These are phyloP conservation scores for Girardinus metallicus DNA, from an alignment of 2,797 vertebrate species.

Conservation along the genomic window DNA sequence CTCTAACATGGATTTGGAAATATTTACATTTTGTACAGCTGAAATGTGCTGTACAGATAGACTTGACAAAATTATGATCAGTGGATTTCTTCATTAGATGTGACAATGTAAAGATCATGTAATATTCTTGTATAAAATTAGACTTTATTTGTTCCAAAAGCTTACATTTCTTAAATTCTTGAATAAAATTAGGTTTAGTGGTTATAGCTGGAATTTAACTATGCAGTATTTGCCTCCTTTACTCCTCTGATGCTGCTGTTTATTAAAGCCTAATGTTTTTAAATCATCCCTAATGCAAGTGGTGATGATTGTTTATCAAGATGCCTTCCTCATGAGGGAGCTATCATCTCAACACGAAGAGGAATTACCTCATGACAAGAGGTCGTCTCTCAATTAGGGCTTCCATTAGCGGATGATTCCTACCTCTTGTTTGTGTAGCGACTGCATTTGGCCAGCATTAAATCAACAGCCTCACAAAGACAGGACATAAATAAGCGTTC, in stretches of 20 bases:
- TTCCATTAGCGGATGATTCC: conserved; percentile 99
- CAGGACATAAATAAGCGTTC: conserved; percentile 95
- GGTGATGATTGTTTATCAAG: conserved; percentile 92
- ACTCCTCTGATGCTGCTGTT: conserved; percentile 75
- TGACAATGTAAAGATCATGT: not conserved
- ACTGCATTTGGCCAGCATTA: conserved; percentile 91
- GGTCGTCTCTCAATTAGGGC: conserved; percentile 90
- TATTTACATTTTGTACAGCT: not conserved
- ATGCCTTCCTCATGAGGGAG: conserved; percentile 76
- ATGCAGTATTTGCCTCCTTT: conserved; percentile 63
- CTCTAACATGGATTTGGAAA: not conserved
- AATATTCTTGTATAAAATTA: not conserved
- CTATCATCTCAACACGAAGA: conserved; percentile 76
- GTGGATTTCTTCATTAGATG: not conserved
- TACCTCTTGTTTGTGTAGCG: conserved; percentile 89
- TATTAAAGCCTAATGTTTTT: conserved; percentile 94
- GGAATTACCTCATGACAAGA: conserved; percentile 92
- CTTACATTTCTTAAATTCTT: conserved; percentile 16
- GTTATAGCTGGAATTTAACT: conserved; percentile 32
- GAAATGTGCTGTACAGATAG: not conserved
- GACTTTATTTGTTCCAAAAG: not conserved
- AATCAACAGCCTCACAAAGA: conserved; percentile 86
- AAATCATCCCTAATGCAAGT: conserved; percentile 95
- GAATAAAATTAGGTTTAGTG: not conserved
- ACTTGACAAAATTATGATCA: not conserved